phyloP scores from a whole-genome alignment of 2,888 invertebrate genomes.

The Oxystoma pomonae region DNA sequence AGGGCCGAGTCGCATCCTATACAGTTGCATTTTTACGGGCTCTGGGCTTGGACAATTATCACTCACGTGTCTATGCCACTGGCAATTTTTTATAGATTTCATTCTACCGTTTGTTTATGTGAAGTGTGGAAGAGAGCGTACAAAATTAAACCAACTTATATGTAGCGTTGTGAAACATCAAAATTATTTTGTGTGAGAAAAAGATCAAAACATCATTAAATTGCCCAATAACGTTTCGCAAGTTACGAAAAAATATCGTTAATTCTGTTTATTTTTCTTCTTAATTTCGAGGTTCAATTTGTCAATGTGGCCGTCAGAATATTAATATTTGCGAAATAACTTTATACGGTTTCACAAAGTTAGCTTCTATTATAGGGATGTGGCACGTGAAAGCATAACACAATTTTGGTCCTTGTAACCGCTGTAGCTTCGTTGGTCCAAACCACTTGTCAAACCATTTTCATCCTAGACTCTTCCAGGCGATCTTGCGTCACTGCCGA shows the following conservation, averaged over 20 bases:
- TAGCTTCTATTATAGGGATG: too few species aligned
- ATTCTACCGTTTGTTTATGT: slow-evolving; percentile 87
- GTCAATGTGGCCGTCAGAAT: too few species aligned
- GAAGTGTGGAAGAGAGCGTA: slow-evolving; percentile 91
- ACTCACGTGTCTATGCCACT: slow-evolving; percentile 86
- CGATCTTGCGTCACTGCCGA: slow-evolving; percentile 68
- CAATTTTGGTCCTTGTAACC: slow-evolving; percentile 57
- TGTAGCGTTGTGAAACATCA: too few species aligned
- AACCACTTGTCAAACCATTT: slow-evolving; percentile 74
- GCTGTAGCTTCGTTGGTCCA: slow-evolving; percentile 73
- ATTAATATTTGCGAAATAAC: too few species aligned
- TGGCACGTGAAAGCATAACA: too few species aligned
- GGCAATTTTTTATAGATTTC: slow-evolving; percentile 86
- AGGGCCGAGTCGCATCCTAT: slow-evolving; percentile 78
- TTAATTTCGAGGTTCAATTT: too few species aligned
- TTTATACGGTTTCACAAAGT: too few species aligned
- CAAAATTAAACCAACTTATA: slow-evolving; percentile 58
- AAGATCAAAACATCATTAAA: too few species aligned
- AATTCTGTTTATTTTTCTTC: too few species aligned
- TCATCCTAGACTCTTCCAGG: slow-evolving; percentile 72
- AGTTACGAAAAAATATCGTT: too few species aligned
- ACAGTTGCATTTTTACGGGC: slow-evolving; percentile 76
- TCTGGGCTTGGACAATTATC: slow-evolving; percentile 90
- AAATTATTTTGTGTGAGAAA: too few species aligned
- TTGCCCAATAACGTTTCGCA: too few species aligned